These are phyloP conservation scores for Zophobas atratus DNA, from an alignment of 1,140 invertebrate species.

Conservation along the genomic window DNA sequence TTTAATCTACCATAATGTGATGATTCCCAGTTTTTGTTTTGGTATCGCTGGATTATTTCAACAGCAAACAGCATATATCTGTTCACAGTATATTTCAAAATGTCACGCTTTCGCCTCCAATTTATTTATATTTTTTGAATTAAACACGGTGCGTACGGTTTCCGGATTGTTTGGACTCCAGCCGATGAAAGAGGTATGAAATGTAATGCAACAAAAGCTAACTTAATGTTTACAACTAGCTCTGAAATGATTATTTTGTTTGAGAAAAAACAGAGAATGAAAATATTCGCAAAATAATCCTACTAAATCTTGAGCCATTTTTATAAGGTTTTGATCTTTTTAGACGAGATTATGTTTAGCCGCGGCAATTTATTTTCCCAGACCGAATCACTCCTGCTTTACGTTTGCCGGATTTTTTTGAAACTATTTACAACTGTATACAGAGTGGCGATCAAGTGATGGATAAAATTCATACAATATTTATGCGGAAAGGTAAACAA, in stretches of 20 bases:
- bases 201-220: constrained; percentile 50
- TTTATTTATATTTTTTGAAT: constrained; percentile 58
- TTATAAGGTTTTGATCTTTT: background rate
- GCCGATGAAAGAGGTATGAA: constrained; percentile 49
- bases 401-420: no score
- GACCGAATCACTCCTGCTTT: no score
- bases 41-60: constrained; percentile 45
- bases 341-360: background rate
- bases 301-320: constrained; percentile 12
- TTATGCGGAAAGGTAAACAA: no score
- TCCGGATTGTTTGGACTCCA: constrained; percentile 44
- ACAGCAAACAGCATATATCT: constrained; percentile 54
- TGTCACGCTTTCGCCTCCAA: constrained; percentile 52
- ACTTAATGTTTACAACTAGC: constrained; percentile 24
- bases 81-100: constrained; percentile 58
- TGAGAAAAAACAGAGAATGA: constrained; percentile 41
- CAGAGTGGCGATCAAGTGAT: no score
- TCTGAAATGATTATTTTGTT: constrained; percentile 38
- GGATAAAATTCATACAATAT: no score
- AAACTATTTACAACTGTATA: no score
- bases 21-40: constrained; percentile 44
- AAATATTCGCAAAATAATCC: constrained; percentile 30
- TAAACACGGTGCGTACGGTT: constrained; percentile 52
- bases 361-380: background rate
- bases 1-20: background rate